Evolutionary conservation across 2,888 invertebrate genomes (phyloP).

Genomic region (Campoplex capitator): DNA sequence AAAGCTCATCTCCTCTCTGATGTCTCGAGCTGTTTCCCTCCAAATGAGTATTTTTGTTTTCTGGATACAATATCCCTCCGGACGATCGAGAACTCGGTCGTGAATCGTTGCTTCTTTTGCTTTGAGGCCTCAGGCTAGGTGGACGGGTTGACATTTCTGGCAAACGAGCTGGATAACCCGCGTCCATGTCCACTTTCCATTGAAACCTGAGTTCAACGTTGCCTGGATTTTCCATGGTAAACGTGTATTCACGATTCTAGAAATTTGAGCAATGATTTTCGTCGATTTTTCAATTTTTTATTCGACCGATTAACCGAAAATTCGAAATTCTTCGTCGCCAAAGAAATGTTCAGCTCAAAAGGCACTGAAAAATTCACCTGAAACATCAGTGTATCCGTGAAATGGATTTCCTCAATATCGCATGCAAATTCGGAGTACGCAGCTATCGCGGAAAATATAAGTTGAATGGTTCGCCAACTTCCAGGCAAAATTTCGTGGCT

Average conservation of each 20-base stretch:
- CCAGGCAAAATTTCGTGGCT: slow-evolving; percentile 75
- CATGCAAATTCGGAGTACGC: slow-evolving; percentile 86
- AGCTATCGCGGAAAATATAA: slow-evolving; percentile 86
- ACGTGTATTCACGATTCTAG: slow-evolving; percentile 73
- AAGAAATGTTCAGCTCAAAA: not conserved
- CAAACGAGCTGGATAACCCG: slow-evolving; percentile 74
- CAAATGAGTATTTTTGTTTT: slow-evolving; percentile 16
- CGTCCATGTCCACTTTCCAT: slow-evolving; percentile 78
- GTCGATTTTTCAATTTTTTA: not conserved
- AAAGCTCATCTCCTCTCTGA: slow-evolving; percentile 22
- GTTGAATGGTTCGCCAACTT: slow-evolving; percentile 81
- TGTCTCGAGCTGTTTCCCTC: slow-evolving; percentile 9
- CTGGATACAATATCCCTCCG: slow-evolving; percentile 60
- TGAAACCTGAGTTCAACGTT: slow-evolving; percentile 73
- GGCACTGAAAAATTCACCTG: slow-evolving; percentile 79
- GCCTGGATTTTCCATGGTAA: slow-evolving; percentile 75
- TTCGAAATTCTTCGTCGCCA: not conserved
- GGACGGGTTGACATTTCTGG: slow-evolving; percentile 44
- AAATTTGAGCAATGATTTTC: not conserved
- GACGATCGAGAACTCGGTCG: slow-evolving; percentile 62
- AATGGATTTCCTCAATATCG: slow-evolving; percentile 83
- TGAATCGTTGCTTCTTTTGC: slow-evolving; percentile 34
- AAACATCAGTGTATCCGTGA: slow-evolving; percentile 87
- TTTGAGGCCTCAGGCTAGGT: slow-evolving; percentile 23
- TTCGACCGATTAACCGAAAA: not conserved